Evolutionary conservation across 2,113 vertebrate genomes (phyloP).

Genomic region (Trachemys scripta): DNA sequence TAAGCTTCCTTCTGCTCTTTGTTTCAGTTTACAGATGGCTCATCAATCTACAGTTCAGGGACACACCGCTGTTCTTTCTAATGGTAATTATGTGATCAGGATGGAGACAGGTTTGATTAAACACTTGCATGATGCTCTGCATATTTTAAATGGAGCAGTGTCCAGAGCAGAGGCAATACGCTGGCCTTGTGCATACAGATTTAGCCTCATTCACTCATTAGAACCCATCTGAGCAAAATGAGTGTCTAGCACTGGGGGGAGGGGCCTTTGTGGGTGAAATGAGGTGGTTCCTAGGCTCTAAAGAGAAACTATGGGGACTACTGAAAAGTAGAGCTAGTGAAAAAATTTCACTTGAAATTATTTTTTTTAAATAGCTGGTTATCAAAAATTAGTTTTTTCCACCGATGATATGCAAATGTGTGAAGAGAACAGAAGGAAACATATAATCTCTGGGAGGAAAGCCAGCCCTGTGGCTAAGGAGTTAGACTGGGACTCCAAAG

Average conservation of each 20-base stretch:
- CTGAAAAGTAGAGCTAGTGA: background rate
- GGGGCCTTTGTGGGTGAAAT: background rate
- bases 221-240: background rate
- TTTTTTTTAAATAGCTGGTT: background rate
- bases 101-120: constrained; percentile 70
- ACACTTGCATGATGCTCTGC: constrained; percentile 30
- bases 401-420: background rate
- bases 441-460: background rate
- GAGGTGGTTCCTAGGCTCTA: background rate
- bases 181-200: background rate
- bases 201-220: background rate
- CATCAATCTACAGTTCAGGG: constrained; percentile 72
- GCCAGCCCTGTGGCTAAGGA: background rate
- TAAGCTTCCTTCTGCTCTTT: constrained; percentile 77
- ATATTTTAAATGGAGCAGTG: constrained; percentile 52
- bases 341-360: background rate
- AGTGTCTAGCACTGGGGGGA: fast-evolving
- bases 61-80: constrained; percentile 69
- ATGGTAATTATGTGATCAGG: constrained; percentile 73
- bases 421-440: background rate
- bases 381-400: background rate
- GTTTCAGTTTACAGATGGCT: constrained; percentile 73
- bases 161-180: constrained; percentile 19
- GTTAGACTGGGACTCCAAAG: background rate
- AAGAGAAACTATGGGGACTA: background rate